Evolutionary conservation across 2,797 vertebrate genomes (phyloP), one percentile per base, ranked within the genome.

Genomic region (Ambastaia sidthimunki): DNA sequence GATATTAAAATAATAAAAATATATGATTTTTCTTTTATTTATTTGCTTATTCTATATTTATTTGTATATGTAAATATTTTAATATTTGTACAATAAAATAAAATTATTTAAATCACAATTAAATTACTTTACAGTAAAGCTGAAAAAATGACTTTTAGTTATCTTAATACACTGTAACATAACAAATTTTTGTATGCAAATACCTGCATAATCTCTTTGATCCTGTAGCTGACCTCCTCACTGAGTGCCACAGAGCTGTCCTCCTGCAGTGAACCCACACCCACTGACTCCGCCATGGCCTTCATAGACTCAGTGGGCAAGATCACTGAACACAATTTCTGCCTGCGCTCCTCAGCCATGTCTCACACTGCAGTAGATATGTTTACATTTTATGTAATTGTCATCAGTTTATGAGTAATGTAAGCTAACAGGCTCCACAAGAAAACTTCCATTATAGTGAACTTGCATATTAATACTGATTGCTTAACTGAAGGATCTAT

Each of bases 191-290:
- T 1, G 16, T 21, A 44, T 62, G 25, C 15, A 37, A 11, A 19
- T 90, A 95, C 96, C 94, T 98, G 96, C 6, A 95, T 93, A 28
- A 98, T 95, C 92, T 97, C 96, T 89, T 98, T 98, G 83, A 98
- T 95, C 80, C 97, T 93, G 90, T 96, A 97, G 93, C 95, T 97
- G 91, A 97, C 96, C 85, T 98, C 96, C 80, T 98, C 96, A 11
- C 96, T 95, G 28, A 97, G 89, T 1, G 96, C 92, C 65, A 92
- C 90, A 34, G 96, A 97, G 79, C 95, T 96, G 74, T 98, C 96
- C 86, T 98, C 96, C 80, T 97, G 95, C 54, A 97, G 89, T 88
- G 96, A 95, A 0, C 95, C 93, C 3, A 98, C 93, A 69, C 96
- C 96, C 66, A 95, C 81, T 0, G 96, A 96, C 86, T 98, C 96